Evolutionary conservation across 92 coral and sea anemone species (phyloP).

Genomic region (Chrysogorgia sp.): DNA sequence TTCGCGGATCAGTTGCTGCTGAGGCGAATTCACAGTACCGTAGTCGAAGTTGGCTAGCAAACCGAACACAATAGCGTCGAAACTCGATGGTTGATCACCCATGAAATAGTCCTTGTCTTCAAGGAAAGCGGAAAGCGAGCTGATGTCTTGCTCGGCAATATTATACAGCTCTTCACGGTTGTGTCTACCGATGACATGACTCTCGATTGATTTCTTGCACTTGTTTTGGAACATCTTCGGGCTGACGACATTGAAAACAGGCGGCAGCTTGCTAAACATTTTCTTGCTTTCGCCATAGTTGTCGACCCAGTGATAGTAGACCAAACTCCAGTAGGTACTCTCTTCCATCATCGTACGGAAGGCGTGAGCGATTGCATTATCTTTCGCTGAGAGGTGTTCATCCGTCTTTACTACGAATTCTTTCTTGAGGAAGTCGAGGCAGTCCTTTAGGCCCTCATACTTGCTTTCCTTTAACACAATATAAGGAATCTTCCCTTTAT

Average conservation of each 20-base stretch:
- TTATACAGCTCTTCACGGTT: conserved; percentile 91
- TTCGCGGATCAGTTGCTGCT: conserved; percentile 79
- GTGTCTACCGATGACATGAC: conserved; percentile 95
- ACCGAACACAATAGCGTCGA: conserved; percentile 97
- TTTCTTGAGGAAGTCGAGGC: conserved; percentile 87
- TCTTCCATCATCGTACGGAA: conserved; percentile 93
- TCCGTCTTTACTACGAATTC: conserved; percentile 85
- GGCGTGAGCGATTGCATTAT: conserved; percentile 84
- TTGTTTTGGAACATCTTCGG: conserved; percentile 96
- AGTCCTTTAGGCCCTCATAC: conserved; percentile 86
- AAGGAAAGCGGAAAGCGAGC: conserved; percentile 73
- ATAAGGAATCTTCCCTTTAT: conserved; percentile 90
- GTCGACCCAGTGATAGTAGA: conserved; percentile 98
- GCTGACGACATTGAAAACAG: conserved; percentile 78
- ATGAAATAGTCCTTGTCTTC: conserved; percentile 94
- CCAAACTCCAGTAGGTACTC: conserved; percentile 96
- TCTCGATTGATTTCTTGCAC: conserved; percentile 95
- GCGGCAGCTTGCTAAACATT: conserved; percentile 89
- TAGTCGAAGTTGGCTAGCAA: conserved; percentile 84
- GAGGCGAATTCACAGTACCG: conserved; percentile 88
- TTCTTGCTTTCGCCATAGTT: conserved; percentile 98
- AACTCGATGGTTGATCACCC: conserved; percentile 81
- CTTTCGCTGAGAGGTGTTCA: conserved; percentile 65
- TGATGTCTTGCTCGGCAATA: conserved; percentile 89
- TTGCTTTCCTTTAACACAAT: conserved; percentile 84